Evolutionary conservation across 2,797 vertebrate species (phyloP).

Genomic region (Crenuchus spilurus): DNA sequence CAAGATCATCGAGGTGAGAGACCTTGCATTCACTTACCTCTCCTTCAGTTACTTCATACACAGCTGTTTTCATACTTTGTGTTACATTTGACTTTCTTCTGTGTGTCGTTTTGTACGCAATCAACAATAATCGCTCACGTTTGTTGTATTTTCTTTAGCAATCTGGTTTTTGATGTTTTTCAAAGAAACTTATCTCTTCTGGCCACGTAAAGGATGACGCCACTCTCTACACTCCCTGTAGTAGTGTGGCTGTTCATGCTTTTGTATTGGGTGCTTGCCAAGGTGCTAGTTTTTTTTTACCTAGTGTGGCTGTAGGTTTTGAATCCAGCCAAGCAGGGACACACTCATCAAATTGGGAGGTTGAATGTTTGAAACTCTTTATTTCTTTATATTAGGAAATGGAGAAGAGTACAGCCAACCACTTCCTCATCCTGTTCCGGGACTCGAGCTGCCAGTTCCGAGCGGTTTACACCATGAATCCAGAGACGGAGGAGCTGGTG

Average conservation of each 20-base stretch:
- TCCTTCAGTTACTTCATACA: not conserved
- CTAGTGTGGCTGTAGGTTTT: too few relatives aligned
- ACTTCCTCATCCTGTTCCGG: slow-evolving; percentile 94
- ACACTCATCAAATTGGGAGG: too few relatives aligned
- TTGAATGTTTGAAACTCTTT: not conserved
- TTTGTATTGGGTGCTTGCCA: not conserved
- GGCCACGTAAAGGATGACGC: too few relatives aligned
- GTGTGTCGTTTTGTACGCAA: not conserved
- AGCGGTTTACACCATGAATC: slow-evolving; percentile 88
- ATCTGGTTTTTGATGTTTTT: too few relatives aligned
- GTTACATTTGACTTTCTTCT: too few relatives aligned
- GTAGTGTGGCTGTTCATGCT: not conserved
- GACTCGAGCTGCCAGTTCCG: slow-evolving; percentile 92
- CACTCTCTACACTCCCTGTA: too few relatives aligned
- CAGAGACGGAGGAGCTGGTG: slow-evolving; percentile 87
- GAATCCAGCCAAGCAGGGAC: too few relatives aligned
- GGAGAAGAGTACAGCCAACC: slow-evolving; percentile 88
- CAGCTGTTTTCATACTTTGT: not conserved
- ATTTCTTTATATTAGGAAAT: slow-evolving; percentile 79
- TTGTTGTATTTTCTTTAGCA: too few relatives aligned
- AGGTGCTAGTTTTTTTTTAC: too few relatives aligned
- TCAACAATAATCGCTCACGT: not conserved
- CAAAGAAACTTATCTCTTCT: not conserved
- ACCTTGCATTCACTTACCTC: slow-evolving; percentile 42
- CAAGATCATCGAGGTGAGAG: slow-evolving; percentile 88